Evolutionary conservation across 1,140 invertebrate species (phyloP).

Genomic region (Drosophila saltans): DNA sequence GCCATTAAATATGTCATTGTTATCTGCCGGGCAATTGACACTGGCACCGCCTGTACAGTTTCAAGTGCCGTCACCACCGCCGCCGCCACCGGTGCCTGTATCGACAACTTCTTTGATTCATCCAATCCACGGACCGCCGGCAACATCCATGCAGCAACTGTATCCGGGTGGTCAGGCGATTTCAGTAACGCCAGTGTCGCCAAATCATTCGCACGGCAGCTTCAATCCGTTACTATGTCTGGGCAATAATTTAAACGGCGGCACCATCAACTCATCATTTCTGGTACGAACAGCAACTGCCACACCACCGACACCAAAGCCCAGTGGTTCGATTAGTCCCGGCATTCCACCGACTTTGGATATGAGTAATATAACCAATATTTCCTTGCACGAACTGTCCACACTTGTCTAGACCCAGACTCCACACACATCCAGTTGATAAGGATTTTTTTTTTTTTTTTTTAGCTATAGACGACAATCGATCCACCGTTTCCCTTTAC

Average conservation of each 20-base stretch:
- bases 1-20: constrained; percentile 47
- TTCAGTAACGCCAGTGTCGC: constrained; percentile 78
- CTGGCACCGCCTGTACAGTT: constrained; percentile 37
- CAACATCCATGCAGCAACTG: constrained; percentile 43
- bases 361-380: constrained; percentile 86
- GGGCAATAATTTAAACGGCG: constrained; percentile 32
- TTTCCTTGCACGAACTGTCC: constrained; percentile 88
- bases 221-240: constrained; percentile 72
- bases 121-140: constrained; percentile 39
- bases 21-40: constrained; percentile 40
- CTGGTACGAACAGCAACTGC: constrained; percentile 84
- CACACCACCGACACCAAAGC: constrained; percentile 84
- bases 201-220: constrained; percentile 81
- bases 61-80: constrained; percentile 4
- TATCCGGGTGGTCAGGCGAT: constrained; percentile 68
- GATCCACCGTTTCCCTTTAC: constrained; percentile 48
- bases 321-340: constrained; percentile 86
- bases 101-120: neutral
- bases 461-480: constrained; percentile 40
- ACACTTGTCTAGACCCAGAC: constrained; percentile 85
- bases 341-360: constrained; percentile 87
- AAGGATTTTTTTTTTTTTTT: neutral
- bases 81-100: constrained; percentile 12
- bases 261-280: constrained; percentile 68
- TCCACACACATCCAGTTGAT: neutral